These are phyloP conservation scores for Saccopteryx bilineata DNA, from an alignment of 2,113 vertebrate species.

Conservation along the genomic window DNA sequence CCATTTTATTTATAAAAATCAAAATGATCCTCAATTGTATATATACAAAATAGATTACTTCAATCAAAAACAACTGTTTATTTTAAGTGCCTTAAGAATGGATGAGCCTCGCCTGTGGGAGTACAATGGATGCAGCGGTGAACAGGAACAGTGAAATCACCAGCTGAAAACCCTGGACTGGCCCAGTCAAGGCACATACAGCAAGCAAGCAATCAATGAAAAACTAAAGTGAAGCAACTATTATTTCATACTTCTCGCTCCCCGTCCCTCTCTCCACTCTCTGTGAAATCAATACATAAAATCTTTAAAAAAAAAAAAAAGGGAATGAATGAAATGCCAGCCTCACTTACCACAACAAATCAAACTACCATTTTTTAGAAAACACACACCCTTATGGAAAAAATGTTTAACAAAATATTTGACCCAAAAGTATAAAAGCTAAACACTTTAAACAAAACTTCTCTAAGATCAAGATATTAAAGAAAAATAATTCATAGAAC, in stretches of 20 bases:
- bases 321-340: neutral
- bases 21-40: slow-evolving; percentile 1
- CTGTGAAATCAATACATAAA: no score
- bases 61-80: slow-evolving; percentile 3
- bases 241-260: no score
- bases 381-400: neutral
- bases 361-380: neutral
- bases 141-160: no score
- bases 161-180: no score
- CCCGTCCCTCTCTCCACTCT: no score
- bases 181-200: no score
- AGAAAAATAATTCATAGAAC: slow-evolving; percentile 52
- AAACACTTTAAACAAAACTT: slow-evolving; percentile 34
- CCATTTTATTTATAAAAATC: slow-evolving; percentile 12
- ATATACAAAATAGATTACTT: neutral
- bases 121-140: no score
- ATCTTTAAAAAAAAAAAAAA: no score
- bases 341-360: slow-evolving; percentile 19
- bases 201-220: no score
- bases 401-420: slow-evolving; percentile 25
- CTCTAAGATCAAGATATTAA: slow-evolving; percentile 1
- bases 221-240: no score
- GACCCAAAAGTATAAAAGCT: slow-evolving; percentile 36
- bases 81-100: neutral
- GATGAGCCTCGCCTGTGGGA: neutral